Base-by-base conservation (phyloP, 92 coral and sea anemone genomes). In the Plumapathes pennacea region DNA sequence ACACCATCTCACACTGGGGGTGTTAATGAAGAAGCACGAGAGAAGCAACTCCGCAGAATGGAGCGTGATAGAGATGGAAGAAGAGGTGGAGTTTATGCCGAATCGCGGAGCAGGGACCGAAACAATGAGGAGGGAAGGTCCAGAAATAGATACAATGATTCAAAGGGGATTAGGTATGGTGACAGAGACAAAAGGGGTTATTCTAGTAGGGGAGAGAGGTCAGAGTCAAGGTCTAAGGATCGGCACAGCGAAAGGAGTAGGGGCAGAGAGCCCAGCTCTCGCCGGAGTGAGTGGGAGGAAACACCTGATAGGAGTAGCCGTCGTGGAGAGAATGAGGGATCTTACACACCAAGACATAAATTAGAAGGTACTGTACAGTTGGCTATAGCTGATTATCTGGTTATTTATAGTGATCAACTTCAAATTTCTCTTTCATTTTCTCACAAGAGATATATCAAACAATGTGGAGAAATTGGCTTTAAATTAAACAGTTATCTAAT, bases 1-100 rank as follows among this genome's bases (percentile, higher is more conserved):
- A 88, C 98, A 0, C 98, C 98, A 5, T 80, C 98, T 2, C 91
- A 92, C 43, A 89, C 98, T 23, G 98, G 96, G 3, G 98, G 98
- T 34, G 98, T 92, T 9, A 84, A 89, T 54, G 90, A 73, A 25
- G 98, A 84, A 55, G 89, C 83, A n/a, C 60, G 89, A 3, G 98
- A 92, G 27, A 92, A 92, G 22, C 95, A 92, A 45, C 82, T 74
- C 18, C 64, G 82, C 37, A 76, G 98, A 64, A 59, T 83, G 42
- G 98, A 92, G 55, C 63, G 98, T 15, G 98, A 92, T 6, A 57
- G 94, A 15, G 96, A 75, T 37, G 62, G 76, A 41, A 71, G 96
- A 37, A 77, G 72, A 36, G 86, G 87, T 21, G 98, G 98, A 3
- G 92, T 92, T 15, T 88, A 80, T 73, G 98, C 98, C 3, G 90